Percentiles rank a stretch among this genome's conserved stretches.
phyloP scores from a whole-genome alignment of 1,140 invertebrate genomes.

The Branchinecta lindahli region DNA sequence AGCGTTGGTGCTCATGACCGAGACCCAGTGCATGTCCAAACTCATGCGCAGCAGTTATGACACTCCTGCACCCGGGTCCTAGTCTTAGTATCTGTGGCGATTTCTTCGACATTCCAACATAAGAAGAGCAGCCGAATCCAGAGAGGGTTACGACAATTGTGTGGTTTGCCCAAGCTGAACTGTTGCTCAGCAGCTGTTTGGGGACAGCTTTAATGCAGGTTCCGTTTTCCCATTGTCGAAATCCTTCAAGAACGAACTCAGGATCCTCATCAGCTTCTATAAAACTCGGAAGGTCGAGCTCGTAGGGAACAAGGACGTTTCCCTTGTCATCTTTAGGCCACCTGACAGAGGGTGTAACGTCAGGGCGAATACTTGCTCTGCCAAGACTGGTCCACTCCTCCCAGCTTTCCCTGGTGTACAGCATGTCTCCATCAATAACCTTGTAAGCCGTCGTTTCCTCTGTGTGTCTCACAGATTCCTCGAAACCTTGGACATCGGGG shows the following conservation, averaged over 20 bases:
- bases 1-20: background rate
- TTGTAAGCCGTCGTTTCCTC: too few relatives aligned
- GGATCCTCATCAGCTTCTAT: background rate
- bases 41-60: background rate
- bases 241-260: background rate
- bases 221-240: background rate
- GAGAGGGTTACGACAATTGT: background rate
- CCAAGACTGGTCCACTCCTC: background rate
- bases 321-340: background rate
- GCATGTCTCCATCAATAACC: background rate
- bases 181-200: background rate
- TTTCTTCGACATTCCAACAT: background rate
- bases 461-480: too few relatives aligned
- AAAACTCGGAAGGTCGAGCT: background rate
- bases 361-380: background rate
- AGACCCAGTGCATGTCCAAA: background rate
- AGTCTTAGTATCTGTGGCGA: background rate
- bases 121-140: background rate
- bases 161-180: background rate
- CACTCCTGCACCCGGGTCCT: background rate
- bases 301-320: background rate
- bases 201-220: background rate
- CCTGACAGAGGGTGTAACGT: background rate
- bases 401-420: background rate
- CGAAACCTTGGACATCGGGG: too few relatives aligned